phyloP scores from a whole-genome alignment of 2,797 vertebrate genomes.

The Saxicola maurus region DNA sequence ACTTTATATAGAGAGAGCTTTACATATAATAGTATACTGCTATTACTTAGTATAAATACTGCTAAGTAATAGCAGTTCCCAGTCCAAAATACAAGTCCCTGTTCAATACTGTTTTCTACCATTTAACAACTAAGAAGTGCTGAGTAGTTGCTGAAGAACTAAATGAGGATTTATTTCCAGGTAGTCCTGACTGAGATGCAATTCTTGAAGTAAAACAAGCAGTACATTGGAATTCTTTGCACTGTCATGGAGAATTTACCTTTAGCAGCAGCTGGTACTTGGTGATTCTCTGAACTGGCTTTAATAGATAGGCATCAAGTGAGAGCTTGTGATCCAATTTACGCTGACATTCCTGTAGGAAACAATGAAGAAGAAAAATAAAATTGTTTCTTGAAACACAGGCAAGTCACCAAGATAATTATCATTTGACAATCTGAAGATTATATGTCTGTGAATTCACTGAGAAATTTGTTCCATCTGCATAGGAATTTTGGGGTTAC shows the following conservation, averaged over 20 bases:
- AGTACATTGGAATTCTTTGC: not conserved
- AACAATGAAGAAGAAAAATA: not conserved
- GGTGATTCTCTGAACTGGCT: constrained; percentile 91
- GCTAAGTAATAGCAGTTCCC: not conserved
- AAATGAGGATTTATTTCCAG: not conserved
- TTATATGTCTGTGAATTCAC: not conserved
- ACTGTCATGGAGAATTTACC: constrained; percentile 58
- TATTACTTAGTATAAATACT: not conserved
- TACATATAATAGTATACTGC: not conserved
- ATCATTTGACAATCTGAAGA: not conserved
- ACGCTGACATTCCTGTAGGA: constrained; percentile 88
- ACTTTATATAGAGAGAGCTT: not conserved
- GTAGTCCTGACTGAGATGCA: not conserved
- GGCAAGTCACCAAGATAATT: not conserved
- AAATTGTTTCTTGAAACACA: not conserved
- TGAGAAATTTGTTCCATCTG: not conserved
- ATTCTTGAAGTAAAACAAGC: not conserved
- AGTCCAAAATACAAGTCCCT: not conserved
- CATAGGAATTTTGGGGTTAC: not conserved
- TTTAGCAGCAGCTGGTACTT: constrained; percentile 93
- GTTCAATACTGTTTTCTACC: not conserved
- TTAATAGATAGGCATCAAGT: constrained; percentile 90
- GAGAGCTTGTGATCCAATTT: constrained; percentile 92
- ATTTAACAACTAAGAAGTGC: not conserved
- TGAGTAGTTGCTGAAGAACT: not conserved